These are phyloP conservation scores for Drosophila yakuba DNA, from an alignment of 1,140 invertebrate species.

Conservation along the genomic window DNA sequence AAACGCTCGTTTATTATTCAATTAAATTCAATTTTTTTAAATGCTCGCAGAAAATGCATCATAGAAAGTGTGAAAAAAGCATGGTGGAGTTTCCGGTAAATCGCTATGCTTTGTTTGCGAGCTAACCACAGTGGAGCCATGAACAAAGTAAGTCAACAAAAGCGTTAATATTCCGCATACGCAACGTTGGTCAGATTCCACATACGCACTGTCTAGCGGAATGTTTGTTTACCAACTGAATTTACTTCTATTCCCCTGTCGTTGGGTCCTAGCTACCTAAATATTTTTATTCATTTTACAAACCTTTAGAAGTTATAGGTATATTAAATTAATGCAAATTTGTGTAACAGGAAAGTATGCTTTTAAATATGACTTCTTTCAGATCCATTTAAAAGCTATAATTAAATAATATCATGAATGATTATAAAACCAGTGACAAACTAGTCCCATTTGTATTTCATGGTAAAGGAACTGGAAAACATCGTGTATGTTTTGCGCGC, in stretches of 20 bases:
- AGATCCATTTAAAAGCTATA: no score
- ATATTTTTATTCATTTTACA: no score
- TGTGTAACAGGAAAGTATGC: not conserved
- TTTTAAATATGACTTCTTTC: not conserved
- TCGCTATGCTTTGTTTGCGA: constrained; percentile 14
- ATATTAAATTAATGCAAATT: not conserved
- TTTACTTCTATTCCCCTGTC: constrained; percentile 10
- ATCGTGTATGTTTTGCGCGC: not conserved
- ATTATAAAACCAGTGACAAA: no score
- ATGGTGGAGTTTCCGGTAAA: not conserved
- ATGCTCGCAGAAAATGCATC: constrained; percentile 1
- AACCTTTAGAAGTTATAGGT: not conserved
- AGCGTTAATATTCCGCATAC: constrained; percentile 20
- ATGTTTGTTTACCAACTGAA: not conserved
- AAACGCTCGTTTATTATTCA: constrained; percentile 29
- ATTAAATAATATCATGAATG: no score
- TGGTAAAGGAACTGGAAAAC: not conserved
- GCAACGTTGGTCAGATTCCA: constrained; percentile 16
- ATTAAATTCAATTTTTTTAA: constrained; percentile 10
- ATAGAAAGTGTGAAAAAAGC: constrained; percentile 10
- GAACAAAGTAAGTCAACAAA: not conserved
- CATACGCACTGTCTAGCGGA: constrained; percentile 25
- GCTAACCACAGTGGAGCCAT: constrained; percentile 12
- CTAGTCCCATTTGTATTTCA: not conserved
- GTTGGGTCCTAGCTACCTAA: not conserved